Conservation (phyloP, 2,888 invertebrate genomes). For the Agelastica alni region DNA sequence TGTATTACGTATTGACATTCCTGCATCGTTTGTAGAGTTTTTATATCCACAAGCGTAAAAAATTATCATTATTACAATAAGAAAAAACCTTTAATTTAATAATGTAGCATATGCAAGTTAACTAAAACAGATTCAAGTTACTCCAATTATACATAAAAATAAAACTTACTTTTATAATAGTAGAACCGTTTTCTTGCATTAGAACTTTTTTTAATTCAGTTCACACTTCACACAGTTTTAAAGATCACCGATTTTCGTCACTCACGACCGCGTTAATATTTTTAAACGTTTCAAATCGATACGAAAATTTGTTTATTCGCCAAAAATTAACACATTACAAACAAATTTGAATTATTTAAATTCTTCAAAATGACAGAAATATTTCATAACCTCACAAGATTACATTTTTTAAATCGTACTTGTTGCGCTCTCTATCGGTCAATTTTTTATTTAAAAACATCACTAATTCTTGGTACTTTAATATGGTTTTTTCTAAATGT, state of each 20-base stretch:
- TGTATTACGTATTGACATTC: too few species aligned
- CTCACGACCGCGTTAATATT: constrained; percentile 9
- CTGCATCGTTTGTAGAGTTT: too few species aligned
- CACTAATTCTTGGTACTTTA: too few species aligned
- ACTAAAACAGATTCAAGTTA: too few species aligned
- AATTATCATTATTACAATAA: too few species aligned
- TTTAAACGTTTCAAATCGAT: constrained; percentile 20
- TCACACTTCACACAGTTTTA: constrained; percentile 3
- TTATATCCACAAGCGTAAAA: too few species aligned
- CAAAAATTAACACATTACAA: constrained; percentile 24
- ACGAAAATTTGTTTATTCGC: constrained; percentile 22
- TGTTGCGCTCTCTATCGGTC: too few species aligned
- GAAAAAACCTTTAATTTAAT: too few species aligned
- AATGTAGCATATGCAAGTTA: too few species aligned
- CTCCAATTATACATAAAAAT: neutral
- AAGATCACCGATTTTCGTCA: constrained; percentile 1
- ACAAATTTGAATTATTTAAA: constrained; percentile 34
- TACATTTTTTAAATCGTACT: constrained; percentile 11
- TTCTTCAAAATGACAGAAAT: constrained; percentile 32
- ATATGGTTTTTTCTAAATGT: too few species aligned
- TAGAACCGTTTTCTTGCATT: constrained; percentile 12
- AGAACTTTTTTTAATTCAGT: constrained; percentile 13
- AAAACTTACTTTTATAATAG: constrained; percentile 13
- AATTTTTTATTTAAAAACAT: too few species aligned
- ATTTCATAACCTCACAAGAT: constrained; percentile 26